Conservation (phyloP, 1,140 invertebrate species). For the Hypothenemus hampei region DNA sequence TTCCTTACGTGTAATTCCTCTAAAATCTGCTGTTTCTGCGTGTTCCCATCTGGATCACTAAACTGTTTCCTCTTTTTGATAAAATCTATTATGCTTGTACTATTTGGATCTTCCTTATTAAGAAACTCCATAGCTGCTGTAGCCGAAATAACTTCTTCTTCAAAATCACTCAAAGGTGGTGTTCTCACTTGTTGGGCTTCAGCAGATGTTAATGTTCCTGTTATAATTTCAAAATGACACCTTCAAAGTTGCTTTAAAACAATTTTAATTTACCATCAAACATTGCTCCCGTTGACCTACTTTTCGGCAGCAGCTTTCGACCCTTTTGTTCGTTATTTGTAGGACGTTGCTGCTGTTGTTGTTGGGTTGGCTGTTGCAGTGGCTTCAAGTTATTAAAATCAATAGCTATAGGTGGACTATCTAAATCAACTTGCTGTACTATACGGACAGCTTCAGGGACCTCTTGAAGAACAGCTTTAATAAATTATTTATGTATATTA, state of each 20-base stretch:
- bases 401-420: conserved; percentile 27
- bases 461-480: conserved; percentile 48
- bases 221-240: not conserved
- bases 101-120: conserved; percentile 42
- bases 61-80: conserved; percentile 43
- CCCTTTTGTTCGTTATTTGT: conserved; percentile 31
- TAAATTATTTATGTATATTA: not conserved
- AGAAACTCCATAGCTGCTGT: conserved; percentile 42
- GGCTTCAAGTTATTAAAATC: conserved; percentile 32
- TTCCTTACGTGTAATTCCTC: conserved; percentile 67
- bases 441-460: conserved; percentile 53
- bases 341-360: conserved; percentile 20
- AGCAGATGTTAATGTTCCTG: conserved; percentile 47
- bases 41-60: conserved; percentile 55
- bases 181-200: conserved; percentile 52
- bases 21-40: conserved; percentile 71
- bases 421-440: conserved; percentile 37
- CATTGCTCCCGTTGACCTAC: conserved; percentile 46
- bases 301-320: conserved; percentile 50
- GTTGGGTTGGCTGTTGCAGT: conserved; percentile 15
- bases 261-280: conserved; percentile 27
- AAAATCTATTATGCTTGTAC: conserved; percentile 43
- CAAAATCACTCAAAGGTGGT: conserved; percentile 45
- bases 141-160: conserved; percentile 39
- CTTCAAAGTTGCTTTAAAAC: not conserved